Base-by-base conservation (phyloP, 2,797 vertebrate species). In the Gadopsis bispinosus region DNA sequence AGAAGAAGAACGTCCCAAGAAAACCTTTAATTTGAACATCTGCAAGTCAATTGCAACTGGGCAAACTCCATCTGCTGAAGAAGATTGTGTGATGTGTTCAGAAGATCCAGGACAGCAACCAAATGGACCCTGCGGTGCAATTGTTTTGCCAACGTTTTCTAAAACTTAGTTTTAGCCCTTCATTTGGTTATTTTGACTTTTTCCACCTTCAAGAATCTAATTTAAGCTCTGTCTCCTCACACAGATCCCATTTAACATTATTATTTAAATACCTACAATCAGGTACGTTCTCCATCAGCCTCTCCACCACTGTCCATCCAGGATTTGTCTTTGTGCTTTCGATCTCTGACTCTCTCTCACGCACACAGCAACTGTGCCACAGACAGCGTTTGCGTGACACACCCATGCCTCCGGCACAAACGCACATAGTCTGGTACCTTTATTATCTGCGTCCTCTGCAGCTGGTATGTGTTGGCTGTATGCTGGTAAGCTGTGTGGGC, bases 371-470 rank as follows among this genome's bases (percentile, higher is more conserved):
- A n/a, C 26, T 19, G 26, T 33, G 7, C 0, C 20, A 16, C 45
- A 54, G 13, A 17, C 19, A 60, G n/a, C 17, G 16, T 35, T 3
- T 8, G 26, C 33, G 8, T 16, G 35, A 56, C 39, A 41, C 31
- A 13, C 5, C 8, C 45, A 41, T 14, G 37, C 45, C 64, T 54
- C 43, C 51, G 9, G 47, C 73, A 68, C 55, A 11, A 51, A 16
- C 50, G 22, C 17, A 37, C 47, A 17, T 0, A 4, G 12, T 39
- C 31, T 14, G 14, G 10, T 87, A 95, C 94, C 94, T 95, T 91
- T 94, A 13, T 94, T 95, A 7, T 95, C 95, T 13, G 92, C 72
- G 45, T 95, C 94, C 0, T 95, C 94, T 53, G 61, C 35, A 3
- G 78, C 45, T 4, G 82, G 69, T 11, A 75, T 26, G 13, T 92